Percentiles rank a stretch among this genome's conserved stretches.
Evolutionary conservation across 2,888 invertebrate species (phyloP).

Genomic region (Entomobrya multifasciata): DNA sequence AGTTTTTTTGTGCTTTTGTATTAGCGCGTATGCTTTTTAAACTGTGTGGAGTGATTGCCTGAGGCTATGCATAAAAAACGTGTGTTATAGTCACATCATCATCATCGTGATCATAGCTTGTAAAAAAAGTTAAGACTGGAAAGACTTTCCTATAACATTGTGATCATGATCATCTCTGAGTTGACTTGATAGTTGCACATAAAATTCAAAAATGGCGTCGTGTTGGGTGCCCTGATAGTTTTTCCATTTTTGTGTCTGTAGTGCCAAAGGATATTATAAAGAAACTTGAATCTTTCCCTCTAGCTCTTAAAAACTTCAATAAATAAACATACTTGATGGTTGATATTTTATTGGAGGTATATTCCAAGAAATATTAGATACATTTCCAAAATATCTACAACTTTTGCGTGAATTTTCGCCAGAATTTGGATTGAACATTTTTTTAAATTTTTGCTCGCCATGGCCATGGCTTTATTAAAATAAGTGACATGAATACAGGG

Average conservation of each 20-base stretch:
- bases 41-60: constrained; percentile 18
- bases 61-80: constrained; percentile 58
- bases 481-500: constrained; percentile 14
- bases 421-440: too few relatives aligned
- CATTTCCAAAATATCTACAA: too few relatives aligned
- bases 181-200: constrained; percentile 55
- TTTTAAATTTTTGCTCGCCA: too few relatives aligned
- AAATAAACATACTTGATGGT: constrained; percentile 48
- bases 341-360: too few relatives aligned
- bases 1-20: not conserved
- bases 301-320: constrained; percentile 33
- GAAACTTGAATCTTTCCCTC: constrained; percentile 34
- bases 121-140: too few relatives aligned
- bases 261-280: constrained; percentile 68
- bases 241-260: too few relatives aligned
- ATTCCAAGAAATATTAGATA: too few relatives aligned
- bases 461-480: too few relatives aligned
- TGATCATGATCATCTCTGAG: too few relatives aligned
- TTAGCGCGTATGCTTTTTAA: constrained; percentile 43
- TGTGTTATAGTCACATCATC: constrained; percentile 65
- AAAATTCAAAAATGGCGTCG: constrained; percentile 70
- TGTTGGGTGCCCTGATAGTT: constrained; percentile 65
- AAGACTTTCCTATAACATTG: too few relatives aligned
- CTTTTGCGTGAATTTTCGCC: too few relatives aligned
- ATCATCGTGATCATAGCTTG: constrained; percentile 19